Base-by-base conservation (phyloP, 1,140 invertebrate species). In the Periplaneta americana region DNA sequence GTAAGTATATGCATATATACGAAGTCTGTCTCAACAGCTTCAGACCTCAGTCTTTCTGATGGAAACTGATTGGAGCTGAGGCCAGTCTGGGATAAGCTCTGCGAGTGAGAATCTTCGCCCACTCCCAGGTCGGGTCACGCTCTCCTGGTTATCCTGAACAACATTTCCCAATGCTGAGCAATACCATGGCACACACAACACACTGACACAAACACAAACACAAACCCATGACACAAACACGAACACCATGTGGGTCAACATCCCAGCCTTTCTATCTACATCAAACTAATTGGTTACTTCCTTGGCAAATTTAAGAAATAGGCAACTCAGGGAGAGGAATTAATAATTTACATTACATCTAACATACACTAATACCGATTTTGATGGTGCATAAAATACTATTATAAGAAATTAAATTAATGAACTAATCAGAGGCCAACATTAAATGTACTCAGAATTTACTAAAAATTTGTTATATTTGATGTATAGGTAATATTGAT, bases 21-120 rank as follows among this genome's bases (percentile, higher is more conserved):
- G 48, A 66, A n/a, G 48, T 66, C 6, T 28, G n/a, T 66, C 22
- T 66, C 48, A 66, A 66, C 48, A 74, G 32, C 3, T 17, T 37
- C 36, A 48, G 79, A 80, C 36, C 34, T 80, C 48, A 80, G 36
- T 36, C 75, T 77, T 77, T 77, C 35, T 77, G 34, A 79, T 79
- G 37, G 78, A 34, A 22, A 77, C 35, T 77, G 75, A 77, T n/a
- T 98, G 95, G 85, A 98, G 93, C 86, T 93, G 93, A 86, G 97
- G 97, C 97, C 97, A 98, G 91, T 98, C 97, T 85, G 97, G 97
- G 89, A 98, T 98, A 91, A 98, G 90, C 90, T 98, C 96, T 85
- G 96, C 96, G 88, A 98, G 91, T 84, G 96, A 98, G 86, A 93
- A 94, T 91, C 96, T 93, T 92, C 96, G 93, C 86, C 39, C n/a